These are phyloP conservation scores for Scaptomyza graminum DNA, from an alignment of 1,140 invertebrate species.

Conservation along the genomic window DNA sequence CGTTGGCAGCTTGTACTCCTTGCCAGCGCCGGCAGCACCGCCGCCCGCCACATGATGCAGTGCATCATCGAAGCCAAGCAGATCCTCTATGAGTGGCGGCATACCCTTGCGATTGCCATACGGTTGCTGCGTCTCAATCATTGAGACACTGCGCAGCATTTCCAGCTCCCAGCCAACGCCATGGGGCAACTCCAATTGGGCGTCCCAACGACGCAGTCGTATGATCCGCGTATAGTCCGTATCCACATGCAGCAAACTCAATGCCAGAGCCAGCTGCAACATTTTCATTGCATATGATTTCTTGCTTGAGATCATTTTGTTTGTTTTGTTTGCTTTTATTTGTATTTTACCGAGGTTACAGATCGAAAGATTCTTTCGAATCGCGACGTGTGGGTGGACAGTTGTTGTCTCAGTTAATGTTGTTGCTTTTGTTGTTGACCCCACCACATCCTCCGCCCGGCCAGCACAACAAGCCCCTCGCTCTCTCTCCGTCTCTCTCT, in stretches of 20 bases:
- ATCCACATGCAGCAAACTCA: conserved; percentile 90
- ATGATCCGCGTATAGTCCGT: conserved; percentile 86
- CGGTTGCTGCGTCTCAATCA: conserved; percentile 85
- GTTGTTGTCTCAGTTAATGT: conserved; percentile 24
- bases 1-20: conserved; percentile 67
- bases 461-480: conserved; percentile 51
- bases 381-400: conserved; percentile 58
- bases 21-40: conserved; percentile 13
- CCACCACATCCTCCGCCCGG: conserved; percentile 49
- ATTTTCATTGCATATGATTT: conserved; percentile 90
- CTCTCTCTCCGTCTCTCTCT: conserved; percentile 17
- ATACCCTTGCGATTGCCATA: conserved; percentile 89
- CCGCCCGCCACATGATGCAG: not conserved
- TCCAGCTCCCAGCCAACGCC: conserved; percentile 86
- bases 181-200: conserved; percentile 85
- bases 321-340: not conserved
- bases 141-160: conserved; percentile 84
- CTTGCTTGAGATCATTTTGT: conserved; percentile 88
- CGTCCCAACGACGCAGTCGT: conserved; percentile 71
- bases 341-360: conserved; percentile 36
- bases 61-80: conserved; percentile 84
- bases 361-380: conserved; percentile 8
- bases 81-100: conserved; percentile 87
- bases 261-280: conserved; percentile 89
- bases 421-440: conserved; percentile 35